Evolutionary conservation across 2,797 vertebrate species (phyloP).

Genomic region (Anguilla anguilla): DNA sequence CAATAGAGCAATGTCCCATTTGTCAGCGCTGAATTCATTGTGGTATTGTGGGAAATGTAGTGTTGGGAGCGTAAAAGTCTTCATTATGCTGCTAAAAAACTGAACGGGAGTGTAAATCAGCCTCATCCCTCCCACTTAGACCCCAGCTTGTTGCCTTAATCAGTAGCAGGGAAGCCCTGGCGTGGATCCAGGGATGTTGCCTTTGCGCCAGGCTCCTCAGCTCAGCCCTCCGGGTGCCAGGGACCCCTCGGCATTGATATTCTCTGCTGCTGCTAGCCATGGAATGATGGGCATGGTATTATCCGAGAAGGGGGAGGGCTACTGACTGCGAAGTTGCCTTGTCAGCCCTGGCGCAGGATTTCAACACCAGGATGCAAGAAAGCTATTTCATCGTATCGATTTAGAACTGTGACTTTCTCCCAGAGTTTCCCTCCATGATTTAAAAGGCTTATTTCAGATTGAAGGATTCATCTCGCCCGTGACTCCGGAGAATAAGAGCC

Average conservation of each 20-base stretch:
- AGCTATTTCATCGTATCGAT: conserved; percentile 8
- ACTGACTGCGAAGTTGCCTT: not conserved
- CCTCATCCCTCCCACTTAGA: conserved; percentile 8
- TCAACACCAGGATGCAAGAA: not conserved
- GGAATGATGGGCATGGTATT: not conserved
- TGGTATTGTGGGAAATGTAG: conserved; percentile 6
- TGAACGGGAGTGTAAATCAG: not conserved
- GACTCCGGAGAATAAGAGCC: not conserved
- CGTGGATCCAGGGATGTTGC: not conserved
- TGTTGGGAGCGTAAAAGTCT: not conserved
- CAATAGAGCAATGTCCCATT: not conserved
- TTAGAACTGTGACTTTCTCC: conserved; percentile 3
- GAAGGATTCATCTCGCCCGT: not conserved
- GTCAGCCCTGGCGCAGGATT: not conserved
- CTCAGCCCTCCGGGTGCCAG: not conserved
- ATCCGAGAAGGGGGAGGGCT: not conserved
- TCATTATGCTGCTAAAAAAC: not conserved
- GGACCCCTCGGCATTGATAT: not conserved
- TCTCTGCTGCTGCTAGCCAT: not conserved
- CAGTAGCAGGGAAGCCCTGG: not conserved
- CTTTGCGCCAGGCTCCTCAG: not conserved
- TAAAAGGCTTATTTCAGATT: conserved; percentile 14
- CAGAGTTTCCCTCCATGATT: conserved; percentile 1
- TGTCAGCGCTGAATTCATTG: not conserved
- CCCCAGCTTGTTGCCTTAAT: not conserved